Conservation (phyloP, 2,113 vertebrate genomes). For the Neolamprologus hecqui region DNA sequence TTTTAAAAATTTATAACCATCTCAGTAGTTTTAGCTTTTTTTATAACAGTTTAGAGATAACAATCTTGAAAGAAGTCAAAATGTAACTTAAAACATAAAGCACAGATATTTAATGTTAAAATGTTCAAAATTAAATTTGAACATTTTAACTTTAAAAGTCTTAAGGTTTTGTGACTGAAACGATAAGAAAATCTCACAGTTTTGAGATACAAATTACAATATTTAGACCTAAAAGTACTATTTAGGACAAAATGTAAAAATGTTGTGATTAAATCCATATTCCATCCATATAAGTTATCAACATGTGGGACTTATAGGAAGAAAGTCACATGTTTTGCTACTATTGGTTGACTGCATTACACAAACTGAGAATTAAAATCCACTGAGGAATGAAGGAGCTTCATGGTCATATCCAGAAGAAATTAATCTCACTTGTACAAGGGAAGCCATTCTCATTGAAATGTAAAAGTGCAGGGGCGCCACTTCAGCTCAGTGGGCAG, state of each 20-base stretch:
- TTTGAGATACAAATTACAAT: not conserved
- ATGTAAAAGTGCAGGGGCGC: not conserved
- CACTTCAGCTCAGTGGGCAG: not conserved
- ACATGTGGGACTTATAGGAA: not conserved
- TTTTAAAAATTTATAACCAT: fast-evolving
- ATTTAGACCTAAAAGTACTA: not conserved
- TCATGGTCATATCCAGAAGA: not conserved
- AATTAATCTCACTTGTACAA: not conserved
- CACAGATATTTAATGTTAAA: not conserved
- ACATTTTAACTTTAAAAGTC: not conserved
- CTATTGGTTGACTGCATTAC: not conserved
- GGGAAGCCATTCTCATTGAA: not conserved
- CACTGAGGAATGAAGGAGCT: not conserved
- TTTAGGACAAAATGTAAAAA: not conserved
- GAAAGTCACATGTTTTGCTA: not conserved
- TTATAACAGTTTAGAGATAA: not conserved
- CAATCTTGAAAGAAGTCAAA: not conserved
- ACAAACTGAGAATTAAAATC: not conserved
- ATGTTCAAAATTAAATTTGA: not conserved
- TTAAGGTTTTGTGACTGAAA: not conserved
- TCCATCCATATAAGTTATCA: not conserved
- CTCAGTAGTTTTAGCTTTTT: not conserved
- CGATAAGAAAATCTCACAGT: not conserved
- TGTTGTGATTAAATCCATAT: not conserved
- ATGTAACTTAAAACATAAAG: not conserved